phyloP scores from a whole-genome alignment of 2,888 invertebrate genomes.

The Drosophila monieri region DNA sequence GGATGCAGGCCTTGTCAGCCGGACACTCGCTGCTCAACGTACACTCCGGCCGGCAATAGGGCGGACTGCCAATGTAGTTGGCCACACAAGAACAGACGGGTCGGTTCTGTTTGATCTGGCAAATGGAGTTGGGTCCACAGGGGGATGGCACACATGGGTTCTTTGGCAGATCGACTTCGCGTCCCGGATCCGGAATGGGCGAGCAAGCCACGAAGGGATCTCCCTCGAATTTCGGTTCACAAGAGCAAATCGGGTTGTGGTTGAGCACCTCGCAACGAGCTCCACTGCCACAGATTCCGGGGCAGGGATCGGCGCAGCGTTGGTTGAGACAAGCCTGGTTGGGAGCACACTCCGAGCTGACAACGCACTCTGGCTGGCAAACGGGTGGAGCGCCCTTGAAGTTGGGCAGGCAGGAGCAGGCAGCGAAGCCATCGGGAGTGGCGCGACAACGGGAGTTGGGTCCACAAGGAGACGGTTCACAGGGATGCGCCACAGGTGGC shows the following conservation, averaged over 20 bases:
- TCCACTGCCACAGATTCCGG: constrained; percentile 91
- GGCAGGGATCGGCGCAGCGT: constrained; percentile 93
- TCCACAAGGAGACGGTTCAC: constrained; percentile 93
- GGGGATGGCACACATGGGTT: constrained; percentile 88
- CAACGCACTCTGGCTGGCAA: constrained; percentile 93
- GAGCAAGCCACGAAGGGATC: constrained; percentile 91
- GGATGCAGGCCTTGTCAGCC: constrained; percentile 90
- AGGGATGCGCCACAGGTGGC: constrained; percentile 86
- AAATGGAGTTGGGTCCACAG: constrained; percentile 93
- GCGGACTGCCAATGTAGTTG: constrained; percentile 92
- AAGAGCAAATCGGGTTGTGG: constrained; percentile 94
- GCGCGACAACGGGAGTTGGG: constrained; percentile 90
- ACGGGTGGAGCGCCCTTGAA: constrained; percentile 92
- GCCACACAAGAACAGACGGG: constrained; percentile 92
- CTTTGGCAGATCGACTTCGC: constrained; percentile 82
- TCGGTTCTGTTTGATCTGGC: constrained; percentile 90
- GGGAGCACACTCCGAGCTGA: constrained; percentile 92
- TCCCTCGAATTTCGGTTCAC: constrained; percentile 89
- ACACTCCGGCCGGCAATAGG: constrained; percentile 93
- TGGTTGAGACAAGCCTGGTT: constrained; percentile 91
- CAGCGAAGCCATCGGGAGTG: constrained; percentile 89
- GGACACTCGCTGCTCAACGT: constrained; percentile 93
- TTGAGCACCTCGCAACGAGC: constrained; percentile 92
- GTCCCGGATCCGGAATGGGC: constrained; percentile 72
- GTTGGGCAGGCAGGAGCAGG: constrained; percentile 91